Evolutionary conservation across 2,888 invertebrate genomes (phyloP).

Genomic region (Caradrina clavipalpis): DNA sequence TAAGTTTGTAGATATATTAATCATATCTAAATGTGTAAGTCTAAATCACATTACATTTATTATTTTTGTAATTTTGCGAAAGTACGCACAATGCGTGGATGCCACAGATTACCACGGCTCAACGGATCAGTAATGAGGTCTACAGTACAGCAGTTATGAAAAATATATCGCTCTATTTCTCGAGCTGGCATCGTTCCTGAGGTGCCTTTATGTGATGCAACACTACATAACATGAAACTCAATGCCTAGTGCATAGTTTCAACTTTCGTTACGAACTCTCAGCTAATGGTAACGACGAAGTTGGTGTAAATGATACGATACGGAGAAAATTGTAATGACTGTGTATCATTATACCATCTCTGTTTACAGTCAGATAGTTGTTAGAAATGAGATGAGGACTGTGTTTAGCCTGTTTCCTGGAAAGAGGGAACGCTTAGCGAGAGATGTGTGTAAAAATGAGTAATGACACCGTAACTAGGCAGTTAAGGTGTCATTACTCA

Average conservation of each 20-base stretch:
- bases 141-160: conserved; percentile 33
- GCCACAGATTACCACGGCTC: conserved; percentile 24
- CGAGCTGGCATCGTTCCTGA: conserved; percentile 19
- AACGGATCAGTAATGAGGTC: conserved; percentile 33
- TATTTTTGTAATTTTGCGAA: background rate
- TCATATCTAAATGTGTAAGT: background rate
- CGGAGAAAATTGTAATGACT: conserved; percentile 40
- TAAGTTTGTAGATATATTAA: background rate
- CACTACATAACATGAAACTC: conserved; percentile 22
- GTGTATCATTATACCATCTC: conserved; percentile 14
- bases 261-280: conserved; percentile 34
- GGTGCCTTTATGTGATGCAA: conserved; percentile 33
- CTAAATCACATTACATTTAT: background rate
- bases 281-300: conserved; percentile 25
- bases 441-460: no score
- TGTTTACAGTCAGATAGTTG: conserved; percentile 14
- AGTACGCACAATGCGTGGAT: conserved; percentile 15
- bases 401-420: background rate
- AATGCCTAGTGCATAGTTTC: conserved; percentile 17
- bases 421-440: background rate
- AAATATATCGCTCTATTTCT: conserved; percentile 43
- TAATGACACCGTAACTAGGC: no score
- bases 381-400: background rate
- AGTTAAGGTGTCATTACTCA: no score
- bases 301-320: conserved; percentile 24